Evolutionary conservation across 2,888 invertebrate species (phyloP), one percentile per base, ranked within the genome.

Genomic region (Lasioglossum calceatum): DNA sequence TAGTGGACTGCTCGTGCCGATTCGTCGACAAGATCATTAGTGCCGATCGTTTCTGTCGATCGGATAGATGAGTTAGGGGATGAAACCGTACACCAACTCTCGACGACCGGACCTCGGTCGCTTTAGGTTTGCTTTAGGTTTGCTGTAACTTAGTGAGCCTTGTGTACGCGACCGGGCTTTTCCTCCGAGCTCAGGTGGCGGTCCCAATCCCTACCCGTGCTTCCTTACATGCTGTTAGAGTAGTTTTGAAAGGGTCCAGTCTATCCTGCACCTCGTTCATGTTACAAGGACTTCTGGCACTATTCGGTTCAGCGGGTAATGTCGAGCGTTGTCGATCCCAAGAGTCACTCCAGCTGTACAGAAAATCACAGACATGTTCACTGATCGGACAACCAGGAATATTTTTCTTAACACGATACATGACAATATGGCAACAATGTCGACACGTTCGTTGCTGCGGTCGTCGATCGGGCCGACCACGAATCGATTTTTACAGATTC

Each of bases 281-380:
- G 82, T 92, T 93, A 78, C 92, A 92, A 82, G 84, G 87, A 82
- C 85, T 89, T 84, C 92, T 92, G 85, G 88, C 89, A 81, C 87
- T 81, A 42, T 90, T 92, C 79, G 87, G 81, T 80, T 93, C 94
- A 80, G 89, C 90, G 88, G 92, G 89, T 81, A 92, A 88, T 77
- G 92, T 90, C 82, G 92, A 91, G 85, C 92, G 92, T 84, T 92
- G 93, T 81, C 91, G 93, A 86, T 93, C 90, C 94, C 94, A 93
- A 81, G 93, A 92, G 90, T 95, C 95, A 95, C 92, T 95, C 95
- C 95, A 95, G 93, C 95, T 95, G 92, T 4, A 93, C 92, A 77
- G 14, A 42, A 54, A 77, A 61, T n/a, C 42, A 75, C 1, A 36
- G 71, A 70, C 14, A 36, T 78, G 47, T 44, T 16, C 27, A n/a